Evolutionary conservation across 2,888 invertebrate species (phyloP).

Genomic region (Clanis bilineata): DNA sequence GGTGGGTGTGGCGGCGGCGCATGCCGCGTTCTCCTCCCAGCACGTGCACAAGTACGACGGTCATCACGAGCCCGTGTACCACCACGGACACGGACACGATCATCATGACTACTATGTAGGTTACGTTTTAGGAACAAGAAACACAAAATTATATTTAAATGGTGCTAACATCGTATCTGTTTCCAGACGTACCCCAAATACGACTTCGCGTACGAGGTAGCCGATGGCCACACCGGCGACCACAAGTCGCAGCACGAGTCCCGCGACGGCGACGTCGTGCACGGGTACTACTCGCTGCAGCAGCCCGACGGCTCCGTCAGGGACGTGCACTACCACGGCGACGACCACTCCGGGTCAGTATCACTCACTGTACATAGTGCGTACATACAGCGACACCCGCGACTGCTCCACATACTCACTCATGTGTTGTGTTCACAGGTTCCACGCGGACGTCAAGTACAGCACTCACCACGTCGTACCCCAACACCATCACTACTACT

Average conservation of each 20-base stretch:
- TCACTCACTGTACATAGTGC: background rate
- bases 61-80: conserved; percentile 34
- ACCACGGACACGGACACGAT: conserved; percentile 25
- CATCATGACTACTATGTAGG: conserved; percentile 37
- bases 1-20: conserved; percentile 29
- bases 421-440: conserved; percentile 25
- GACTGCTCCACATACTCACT: background rate
- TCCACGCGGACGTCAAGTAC: conserved; percentile 34
- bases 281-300: conserved; percentile 31
- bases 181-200: conserved; percentile 45
- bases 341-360: conserved; percentile 38
- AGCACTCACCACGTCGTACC: conserved; percentile 32
- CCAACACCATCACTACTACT: conserved; percentile 23
- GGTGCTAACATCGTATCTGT: background rate
- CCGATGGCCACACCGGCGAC: conserved; percentile 68
- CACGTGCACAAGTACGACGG: conserved; percentile 40
- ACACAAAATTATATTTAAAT: too few species aligned
- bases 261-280: conserved; percentile 52
- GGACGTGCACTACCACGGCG: conserved; percentile 30
- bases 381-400: background rate
- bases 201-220: conserved; percentile 62
- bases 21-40: conserved; percentile 41
- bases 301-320: conserved; percentile 32
- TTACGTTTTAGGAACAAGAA: background rate
- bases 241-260: conserved; percentile 56